phyloP scores from a whole-genome alignment of 1,140 invertebrate species.

The Aethina tumida region DNA sequence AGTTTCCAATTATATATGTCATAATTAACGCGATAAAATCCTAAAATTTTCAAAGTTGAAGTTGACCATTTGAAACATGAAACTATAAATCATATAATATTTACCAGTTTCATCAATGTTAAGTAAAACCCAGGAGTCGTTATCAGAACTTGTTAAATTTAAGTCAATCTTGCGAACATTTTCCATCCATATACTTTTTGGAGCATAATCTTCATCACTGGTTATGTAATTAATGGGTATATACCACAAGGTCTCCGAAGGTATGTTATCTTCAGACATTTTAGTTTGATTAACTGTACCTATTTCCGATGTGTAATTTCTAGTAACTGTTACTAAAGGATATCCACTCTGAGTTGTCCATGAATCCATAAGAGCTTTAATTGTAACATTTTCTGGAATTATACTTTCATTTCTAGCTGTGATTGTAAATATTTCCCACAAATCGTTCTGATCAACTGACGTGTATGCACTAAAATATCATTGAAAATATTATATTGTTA shows the following conservation, averaged over 20 bases:
- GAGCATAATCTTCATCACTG: conserved; percentile 22
- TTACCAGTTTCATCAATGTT: conserved; percentile 44
- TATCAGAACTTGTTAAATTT: conserved; percentile 13
- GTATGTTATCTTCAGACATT: conserved; percentile 21
- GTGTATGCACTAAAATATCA: conserved; percentile 22
- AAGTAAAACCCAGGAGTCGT: conserved; percentile 41
- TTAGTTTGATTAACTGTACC: conserved; percentile 18
- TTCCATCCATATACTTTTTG: conserved; percentile 33
- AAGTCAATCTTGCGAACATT: conserved; percentile 22
- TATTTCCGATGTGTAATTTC: conserved; percentile 36
- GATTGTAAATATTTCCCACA: conserved; percentile 23
- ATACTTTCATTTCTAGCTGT: conserved; percentile 19
- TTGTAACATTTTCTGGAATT: conserved; percentile 23
- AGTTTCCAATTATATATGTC: conserved; percentile 49
- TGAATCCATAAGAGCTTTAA: conserved; percentile 44
- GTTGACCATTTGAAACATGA: conserved; percentile 36
- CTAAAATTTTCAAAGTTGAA: conserved; percentile 40
- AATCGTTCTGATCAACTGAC: conserved; percentile 22
- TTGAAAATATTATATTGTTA: conserved; percentile 1
- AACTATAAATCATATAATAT: conserved; percentile 15
- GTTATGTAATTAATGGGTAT: conserved; percentile 44
- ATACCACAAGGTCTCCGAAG: conserved; percentile 36
- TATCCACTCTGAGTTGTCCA: conserved; percentile 57
- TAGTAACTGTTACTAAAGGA: conserved; percentile 50
- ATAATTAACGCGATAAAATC: conserved; percentile 56